Evolutionary conservation across 1,140 invertebrate genomes (phyloP).

Genomic region (Drosophila nannoptera): DNA sequence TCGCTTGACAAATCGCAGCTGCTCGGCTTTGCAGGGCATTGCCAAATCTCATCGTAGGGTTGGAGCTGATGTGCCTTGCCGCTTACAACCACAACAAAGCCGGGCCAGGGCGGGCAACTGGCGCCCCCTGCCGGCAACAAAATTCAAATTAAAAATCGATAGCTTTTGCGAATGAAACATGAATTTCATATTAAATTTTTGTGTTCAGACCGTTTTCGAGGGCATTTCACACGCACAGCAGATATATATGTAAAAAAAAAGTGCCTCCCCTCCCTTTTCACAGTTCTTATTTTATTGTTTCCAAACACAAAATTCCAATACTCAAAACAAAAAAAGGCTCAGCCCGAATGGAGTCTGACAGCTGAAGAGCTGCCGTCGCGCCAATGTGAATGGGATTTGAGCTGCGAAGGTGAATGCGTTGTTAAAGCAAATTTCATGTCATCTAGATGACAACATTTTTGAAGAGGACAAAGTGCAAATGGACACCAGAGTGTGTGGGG

Average conservation of each 20-base stretch:
- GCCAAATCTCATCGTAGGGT: too few species aligned
- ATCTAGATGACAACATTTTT: constrained; percentile 42
- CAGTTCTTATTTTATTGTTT: constrained; percentile 35
- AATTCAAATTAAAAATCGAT: constrained; percentile 45
- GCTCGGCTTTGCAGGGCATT: too few species aligned
- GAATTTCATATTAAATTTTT: constrained; percentile 48
- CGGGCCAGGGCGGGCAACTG: constrained; percentile 13
- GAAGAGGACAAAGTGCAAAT: constrained; percentile 45
- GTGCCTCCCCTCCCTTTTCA: too few species aligned
- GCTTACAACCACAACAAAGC: constrained; percentile 43
- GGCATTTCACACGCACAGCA: too few species aligned
- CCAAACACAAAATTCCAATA: constrained; percentile 48
- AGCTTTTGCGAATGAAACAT: constrained; percentile 17
- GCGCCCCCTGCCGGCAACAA: constrained; percentile 18
- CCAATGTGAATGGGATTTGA: not conserved
- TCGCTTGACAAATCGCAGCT: too few species aligned
- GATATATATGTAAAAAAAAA: too few species aligned
- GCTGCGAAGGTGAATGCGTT: constrained; percentile 23
- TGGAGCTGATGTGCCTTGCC: not conserved
- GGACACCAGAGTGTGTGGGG: constrained; percentile 17
- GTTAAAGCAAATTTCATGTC: constrained; percentile 48
- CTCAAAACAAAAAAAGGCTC: not conserved
- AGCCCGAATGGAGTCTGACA: constrained; percentile 28
- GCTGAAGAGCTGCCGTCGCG: constrained; percentile 7
- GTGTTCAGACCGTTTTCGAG: constrained; percentile 27